A percentile compares a stretch with the other conserved stretches of the same genome.
Conservation (phyloP, 2,888 invertebrate genomes). For the Campoplex nolae region DNA sequence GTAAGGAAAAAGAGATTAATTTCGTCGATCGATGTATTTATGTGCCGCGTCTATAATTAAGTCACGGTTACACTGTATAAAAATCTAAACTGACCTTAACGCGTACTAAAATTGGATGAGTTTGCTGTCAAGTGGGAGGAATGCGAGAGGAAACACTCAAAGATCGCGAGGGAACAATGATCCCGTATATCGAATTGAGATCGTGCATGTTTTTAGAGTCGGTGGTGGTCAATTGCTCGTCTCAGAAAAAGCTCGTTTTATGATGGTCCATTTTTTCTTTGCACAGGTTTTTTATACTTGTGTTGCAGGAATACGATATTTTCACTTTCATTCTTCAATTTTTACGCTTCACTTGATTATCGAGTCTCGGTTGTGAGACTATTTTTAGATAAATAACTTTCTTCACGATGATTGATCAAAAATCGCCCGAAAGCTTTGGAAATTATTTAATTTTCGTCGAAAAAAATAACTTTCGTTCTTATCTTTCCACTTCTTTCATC, state of each 20-base stretch:
- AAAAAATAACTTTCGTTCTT: background rate
- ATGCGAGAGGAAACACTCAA: constrained; percentile 10
- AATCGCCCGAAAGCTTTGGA: background rate
- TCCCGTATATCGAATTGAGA: background rate
- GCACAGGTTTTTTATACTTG: background rate
- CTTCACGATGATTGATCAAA: background rate
- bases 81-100: constrained; percentile 83
- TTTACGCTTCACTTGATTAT: background rate
- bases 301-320: background rate
- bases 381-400: background rate
- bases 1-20: constrained; percentile 45
- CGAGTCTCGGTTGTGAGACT: background rate
- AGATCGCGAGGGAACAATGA: constrained; percentile 2
- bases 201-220: constrained; percentile 2
- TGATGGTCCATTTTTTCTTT: constrained; percentile 3
- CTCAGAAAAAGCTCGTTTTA: constrained; percentile 14
- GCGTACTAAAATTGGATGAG: constrained; percentile 79
- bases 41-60: constrained; percentile 65
- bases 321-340: background rate
- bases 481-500: too few species aligned
- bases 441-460: background rate
- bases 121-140: constrained; percentile 59
- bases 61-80: constrained; percentile 79
- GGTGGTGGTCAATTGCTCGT: background rate
- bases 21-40: constrained; percentile 62